Conservation (phyloP, 2,113 vertebrate genomes). For the Toxostoma redivivum region DNA sequence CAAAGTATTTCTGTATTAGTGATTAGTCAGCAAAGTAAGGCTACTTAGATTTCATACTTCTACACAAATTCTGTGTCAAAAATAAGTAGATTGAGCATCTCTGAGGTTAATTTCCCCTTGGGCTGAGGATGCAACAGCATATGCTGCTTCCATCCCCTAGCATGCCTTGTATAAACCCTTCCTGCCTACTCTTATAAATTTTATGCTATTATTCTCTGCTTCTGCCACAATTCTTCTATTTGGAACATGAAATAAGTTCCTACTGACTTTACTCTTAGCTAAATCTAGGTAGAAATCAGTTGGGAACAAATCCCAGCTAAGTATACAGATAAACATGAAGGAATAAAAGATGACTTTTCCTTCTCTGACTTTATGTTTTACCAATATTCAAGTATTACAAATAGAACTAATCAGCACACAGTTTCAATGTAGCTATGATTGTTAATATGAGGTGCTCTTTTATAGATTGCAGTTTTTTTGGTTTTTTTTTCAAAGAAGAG, state of each 20-base stretch:
- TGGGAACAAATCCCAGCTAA: not conserved
- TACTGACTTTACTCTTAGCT: not conserved
- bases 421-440: not conserved
- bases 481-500: not conserved
- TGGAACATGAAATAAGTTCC: not conserved
- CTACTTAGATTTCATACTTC: not conserved
- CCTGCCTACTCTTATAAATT: not conserved
- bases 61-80: not conserved
- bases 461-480: not conserved
- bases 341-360: not conserved
- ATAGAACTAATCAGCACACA: not conserved
- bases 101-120: not conserved
- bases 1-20: not conserved
- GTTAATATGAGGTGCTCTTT: not conserved
- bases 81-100: not conserved
- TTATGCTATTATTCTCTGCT: not conserved
- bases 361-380: not conserved
- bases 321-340: not conserved
- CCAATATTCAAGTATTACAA: not conserved
- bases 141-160: not conserved
- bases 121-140: not conserved
- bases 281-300: not conserved
- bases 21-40: not conserved
- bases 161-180: not conserved
- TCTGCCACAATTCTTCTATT: not conserved